Evolutionary conservation across 2,888 invertebrate genomes (phyloP), one percentile per base, ranked within the genome.

Genomic region (Amorpha juglandis): DNA sequence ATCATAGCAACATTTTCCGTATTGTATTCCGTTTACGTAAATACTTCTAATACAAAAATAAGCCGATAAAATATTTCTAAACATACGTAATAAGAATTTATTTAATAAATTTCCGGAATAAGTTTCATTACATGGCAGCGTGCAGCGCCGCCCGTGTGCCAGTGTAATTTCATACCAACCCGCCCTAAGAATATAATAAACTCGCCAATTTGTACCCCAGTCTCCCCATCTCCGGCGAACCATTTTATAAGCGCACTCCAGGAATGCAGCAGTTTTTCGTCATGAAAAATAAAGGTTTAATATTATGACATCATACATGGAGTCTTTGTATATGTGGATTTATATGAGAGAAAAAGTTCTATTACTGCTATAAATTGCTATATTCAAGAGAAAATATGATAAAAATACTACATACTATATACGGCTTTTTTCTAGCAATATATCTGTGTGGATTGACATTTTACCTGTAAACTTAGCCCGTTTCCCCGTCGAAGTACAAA

Each of bases 111-210:
- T 63, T 63, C 52, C 45, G 45, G 63, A 48, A 71, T 71, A 74
- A 77, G 73, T 78, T 73, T 76, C 76, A 75, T 74, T 77, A 71
- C 66, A 62, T 4, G 27, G 27, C 66, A 68, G 53, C 69, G 55
- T 51, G 53, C 48, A 64, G 48, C 63, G 16, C 63, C 65, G 69
- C 14, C 45, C 45, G 45, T 14, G 63, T 67, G 69, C 70, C 73
- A 67, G 62, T 67, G 74, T 77, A 76, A 76, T 77, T 73, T 71
- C 72, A 70, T 74, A 70, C 70, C 71, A 70, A 66, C 67, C 69
- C 69, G 68, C 74, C 71, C 77, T 69, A 70, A 69, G 78, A 78
- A 80, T 81, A 80, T 83, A 84, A 81, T 81, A 82, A 82, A 80
- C 76, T 79, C 77, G 74, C 75, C 80, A 81, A 83, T 83, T 81